A percentile compares a stretch with the other conserved stretches of the same genome.
Evolutionary conservation across 2,797 vertebrate species (phyloP).

Genomic region (Echiichthys vipera): DNA sequence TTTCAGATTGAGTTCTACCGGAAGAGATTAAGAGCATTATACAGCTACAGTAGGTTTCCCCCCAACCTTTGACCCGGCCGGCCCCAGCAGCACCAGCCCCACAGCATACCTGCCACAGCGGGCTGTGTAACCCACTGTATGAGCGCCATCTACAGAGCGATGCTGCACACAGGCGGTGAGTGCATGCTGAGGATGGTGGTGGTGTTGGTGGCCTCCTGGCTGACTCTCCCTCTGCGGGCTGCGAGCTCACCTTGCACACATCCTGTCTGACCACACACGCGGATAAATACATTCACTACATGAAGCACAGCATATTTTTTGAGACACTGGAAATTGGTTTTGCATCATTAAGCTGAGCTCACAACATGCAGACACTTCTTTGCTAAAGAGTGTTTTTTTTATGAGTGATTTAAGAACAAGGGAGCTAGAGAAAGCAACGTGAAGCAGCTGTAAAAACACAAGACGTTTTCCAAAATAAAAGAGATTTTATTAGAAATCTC

Average conservation of each 20-base stretch:
- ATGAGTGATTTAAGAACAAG: not conserved
- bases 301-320: not conserved
- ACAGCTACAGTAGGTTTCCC: constrained; percentile 60
- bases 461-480: not conserved
- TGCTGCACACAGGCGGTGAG: constrained; percentile 54
- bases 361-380: not conserved
- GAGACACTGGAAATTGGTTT: not conserved
- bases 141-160: constrained; percentile 94
- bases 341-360: not conserved
- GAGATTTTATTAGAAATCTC: not conserved
- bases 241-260: constrained; percentile 41
- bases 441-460: not conserved
- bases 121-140: constrained; percentile 81
- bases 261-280: constrained; percentile 32
- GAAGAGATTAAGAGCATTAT: constrained; percentile 65
- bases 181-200: constrained; percentile 18
- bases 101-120: constrained; percentile 32
- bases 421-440: not conserved
- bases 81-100: constrained; percentile 37
- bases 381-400: not conserved
- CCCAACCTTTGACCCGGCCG: constrained; percentile 74
- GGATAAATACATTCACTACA: not conserved
- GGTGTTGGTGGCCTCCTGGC: constrained; percentile 54
- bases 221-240: constrained; percentile 55
- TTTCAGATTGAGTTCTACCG: constrained; percentile 47